These are phyloP conservation scores for Drosophila mauritiana DNA, from an alignment of 1,140 invertebrate genomes.

Conservation along the genomic window DNA sequence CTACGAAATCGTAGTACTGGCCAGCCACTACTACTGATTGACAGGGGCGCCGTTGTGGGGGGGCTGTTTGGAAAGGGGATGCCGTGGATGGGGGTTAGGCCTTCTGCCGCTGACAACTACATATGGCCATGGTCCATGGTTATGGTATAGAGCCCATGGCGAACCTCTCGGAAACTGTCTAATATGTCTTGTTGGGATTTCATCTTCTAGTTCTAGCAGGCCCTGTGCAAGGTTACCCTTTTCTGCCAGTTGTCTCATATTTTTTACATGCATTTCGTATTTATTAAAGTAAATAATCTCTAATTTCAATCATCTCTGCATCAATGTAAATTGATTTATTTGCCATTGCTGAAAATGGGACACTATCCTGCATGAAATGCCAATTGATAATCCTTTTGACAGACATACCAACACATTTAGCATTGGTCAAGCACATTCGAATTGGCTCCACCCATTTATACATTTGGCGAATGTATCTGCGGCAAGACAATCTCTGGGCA, in stretches of 20 bases:
- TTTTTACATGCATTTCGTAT: no score
- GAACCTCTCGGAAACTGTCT: not conserved
- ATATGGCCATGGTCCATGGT: not conserved
- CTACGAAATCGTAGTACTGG: slow-evolving; percentile 56
- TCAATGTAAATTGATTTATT: no score
- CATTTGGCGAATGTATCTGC: slow-evolving; percentile 1
- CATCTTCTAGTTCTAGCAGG: not conserved
- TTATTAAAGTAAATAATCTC: no score
- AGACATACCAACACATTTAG: not conserved
- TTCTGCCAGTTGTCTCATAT: no score
- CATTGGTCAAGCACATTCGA: not conserved
- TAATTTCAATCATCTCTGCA: no score
- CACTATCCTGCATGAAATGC: no score
- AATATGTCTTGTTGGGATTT: not conserved
- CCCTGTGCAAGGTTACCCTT: not conserved
- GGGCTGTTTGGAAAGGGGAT: slow-evolving; percentile 1
- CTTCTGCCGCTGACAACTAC: slow-evolving; percentile 36
- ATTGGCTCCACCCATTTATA: not conserved
- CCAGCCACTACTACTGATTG: slow-evolving; percentile 12
- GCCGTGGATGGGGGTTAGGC: not conserved
- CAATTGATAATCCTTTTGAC: no score
- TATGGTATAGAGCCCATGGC: not conserved
- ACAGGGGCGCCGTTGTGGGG: slow-evolving; percentile 23
- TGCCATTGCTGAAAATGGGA: no score
- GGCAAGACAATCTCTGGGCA: slow-evolving; percentile 62